Evolutionary conservation across 2,113 vertebrate species (phyloP).

Genomic region (Indicator maculatus): DNA sequence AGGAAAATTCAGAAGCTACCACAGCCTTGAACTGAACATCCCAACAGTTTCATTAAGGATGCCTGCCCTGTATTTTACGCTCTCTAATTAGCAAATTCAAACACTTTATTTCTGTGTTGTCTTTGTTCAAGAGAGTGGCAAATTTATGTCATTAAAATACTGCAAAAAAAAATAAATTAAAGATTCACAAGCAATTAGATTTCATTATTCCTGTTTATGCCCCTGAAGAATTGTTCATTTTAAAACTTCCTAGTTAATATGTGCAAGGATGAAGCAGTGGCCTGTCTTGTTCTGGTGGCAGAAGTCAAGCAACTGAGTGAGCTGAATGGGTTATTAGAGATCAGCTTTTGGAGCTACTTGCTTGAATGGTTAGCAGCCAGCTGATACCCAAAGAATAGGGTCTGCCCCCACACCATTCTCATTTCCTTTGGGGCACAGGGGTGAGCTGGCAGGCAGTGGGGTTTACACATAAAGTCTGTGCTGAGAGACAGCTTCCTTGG

Average conservation of each 20-base stretch:
- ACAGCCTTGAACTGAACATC: not conserved
- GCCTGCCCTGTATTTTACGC: not conserved
- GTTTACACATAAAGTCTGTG: too few species aligned
- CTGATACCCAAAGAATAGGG: not conserved
- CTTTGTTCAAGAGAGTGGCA: conserved; percentile 53
- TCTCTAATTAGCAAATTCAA: conserved; percentile 39
- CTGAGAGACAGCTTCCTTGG: too few species aligned
- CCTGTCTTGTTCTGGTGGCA: not conserved
- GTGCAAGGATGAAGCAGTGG: not conserved
- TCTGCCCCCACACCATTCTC: not conserved
- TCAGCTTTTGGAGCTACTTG: not conserved
- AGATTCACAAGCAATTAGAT: conserved; percentile 45
- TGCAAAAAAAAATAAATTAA: not conserved
- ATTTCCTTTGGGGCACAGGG: too few species aligned
- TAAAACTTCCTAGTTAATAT: not conserved
- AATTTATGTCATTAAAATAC: conserved; percentile 37
- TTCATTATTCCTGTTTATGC: conserved; percentile 46
- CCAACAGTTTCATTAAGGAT: conserved; percentile 9
- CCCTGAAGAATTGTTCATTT: conserved; percentile 22
- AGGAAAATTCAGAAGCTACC: not conserved
- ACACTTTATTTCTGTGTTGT: conserved; percentile 24
- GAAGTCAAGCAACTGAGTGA: not conserved
- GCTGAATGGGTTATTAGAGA: not conserved
- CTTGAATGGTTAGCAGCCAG: not conserved
- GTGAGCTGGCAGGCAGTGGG: too few species aligned